A percentile compares a stretch with the other conserved stretches of the same genome.
Evolutionary conservation across 2,113 vertebrate species (phyloP).

Genomic region (Misgurnus anguillicaudatus): DNA sequence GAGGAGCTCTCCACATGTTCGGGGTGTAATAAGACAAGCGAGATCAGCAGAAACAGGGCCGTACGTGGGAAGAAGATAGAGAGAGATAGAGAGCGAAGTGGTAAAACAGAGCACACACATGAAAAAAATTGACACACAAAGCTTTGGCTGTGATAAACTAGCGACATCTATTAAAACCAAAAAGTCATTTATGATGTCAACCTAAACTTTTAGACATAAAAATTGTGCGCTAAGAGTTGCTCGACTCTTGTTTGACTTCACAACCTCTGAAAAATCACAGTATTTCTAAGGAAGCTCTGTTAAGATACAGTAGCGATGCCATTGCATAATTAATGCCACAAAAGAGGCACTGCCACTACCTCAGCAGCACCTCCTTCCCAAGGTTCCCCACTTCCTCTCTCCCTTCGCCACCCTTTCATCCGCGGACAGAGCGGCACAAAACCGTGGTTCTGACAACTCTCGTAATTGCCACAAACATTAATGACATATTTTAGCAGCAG

Average conservation of each 20-base stretch:
- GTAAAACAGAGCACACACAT: not conserved
- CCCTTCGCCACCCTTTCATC: slow-evolving; percentile 41
- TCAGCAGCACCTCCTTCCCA: not conserved
- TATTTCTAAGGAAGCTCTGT: not conserved
- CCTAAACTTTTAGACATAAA: no score
- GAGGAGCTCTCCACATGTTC: slow-evolving; percentile 9
- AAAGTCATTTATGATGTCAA: no score
- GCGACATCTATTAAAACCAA: no score
- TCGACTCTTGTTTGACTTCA: no score
- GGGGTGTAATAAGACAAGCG: not conserved
- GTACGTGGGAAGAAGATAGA: not conserved
- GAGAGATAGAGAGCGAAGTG: not conserved
- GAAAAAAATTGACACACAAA: not conserved
- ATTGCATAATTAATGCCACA: slow-evolving; percentile 18
- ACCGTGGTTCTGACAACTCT: slow-evolving; percentile 50
- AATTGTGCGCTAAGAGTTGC: no score
- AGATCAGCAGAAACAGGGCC: slow-evolving; percentile 2
- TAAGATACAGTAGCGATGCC: not conserved
- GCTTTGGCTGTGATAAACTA: not conserved
- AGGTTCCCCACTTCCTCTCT: not conserved
- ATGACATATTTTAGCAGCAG: slow-evolving; percentile 60
- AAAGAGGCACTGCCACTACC: not conserved
- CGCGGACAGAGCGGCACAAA: slow-evolving; percentile 48
- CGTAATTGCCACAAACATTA: slow-evolving; percentile 60
- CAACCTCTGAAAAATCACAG: not conserved